These are phyloP conservation scores for Lytechinus pictus DNA, from an alignment of 35 echinoderm and acorn worm species.

Conservation along the genomic window DNA sequence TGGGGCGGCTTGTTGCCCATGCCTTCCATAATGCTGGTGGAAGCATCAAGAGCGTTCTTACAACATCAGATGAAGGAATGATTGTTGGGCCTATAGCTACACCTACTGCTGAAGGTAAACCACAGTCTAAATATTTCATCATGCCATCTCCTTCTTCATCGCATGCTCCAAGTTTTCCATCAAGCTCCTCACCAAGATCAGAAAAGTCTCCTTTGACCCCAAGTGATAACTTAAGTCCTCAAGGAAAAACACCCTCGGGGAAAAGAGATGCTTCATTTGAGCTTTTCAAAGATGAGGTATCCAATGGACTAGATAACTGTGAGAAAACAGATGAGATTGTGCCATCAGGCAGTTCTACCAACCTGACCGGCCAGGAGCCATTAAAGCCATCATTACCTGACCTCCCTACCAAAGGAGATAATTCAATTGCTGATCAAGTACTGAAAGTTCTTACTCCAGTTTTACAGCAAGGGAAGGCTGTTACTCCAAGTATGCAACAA, in stretches of 20 bases:
- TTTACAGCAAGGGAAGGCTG: conserved; percentile 31
- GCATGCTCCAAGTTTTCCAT: conserved; percentile 80
- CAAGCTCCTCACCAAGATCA: conserved; percentile 47
- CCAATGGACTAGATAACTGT: background rate
- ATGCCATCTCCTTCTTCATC: conserved; percentile 86
- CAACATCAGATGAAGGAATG: conserved; percentile 79
- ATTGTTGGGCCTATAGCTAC: conserved; percentile 97
- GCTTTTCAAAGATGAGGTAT: background rate
- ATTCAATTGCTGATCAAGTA: background rate
- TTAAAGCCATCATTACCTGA: background rate
- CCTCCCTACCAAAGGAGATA: background rate
- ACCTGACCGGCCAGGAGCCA: background rate
- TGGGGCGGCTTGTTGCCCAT: conserved; percentile 89
- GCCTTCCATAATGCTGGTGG: conserved; percentile 98
- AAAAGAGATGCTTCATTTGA: background rate
- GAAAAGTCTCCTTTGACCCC: conserved; percentile 39
- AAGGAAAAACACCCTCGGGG: background rate
- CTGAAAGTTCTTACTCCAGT: conserved; percentile 44
- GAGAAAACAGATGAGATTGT: background rate
- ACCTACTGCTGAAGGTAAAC: conserved; percentile 77
- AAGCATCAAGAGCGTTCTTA: conserved; percentile 84
- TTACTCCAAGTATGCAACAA: conserved; percentile 15
- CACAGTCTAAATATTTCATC: conserved; percentile 83
- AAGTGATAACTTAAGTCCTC: conserved; percentile 22
- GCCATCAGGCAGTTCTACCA: background rate